Base-by-base conservation (phyloP, 2,888 invertebrate species). In the Lepidochitona cinerea region DNA sequence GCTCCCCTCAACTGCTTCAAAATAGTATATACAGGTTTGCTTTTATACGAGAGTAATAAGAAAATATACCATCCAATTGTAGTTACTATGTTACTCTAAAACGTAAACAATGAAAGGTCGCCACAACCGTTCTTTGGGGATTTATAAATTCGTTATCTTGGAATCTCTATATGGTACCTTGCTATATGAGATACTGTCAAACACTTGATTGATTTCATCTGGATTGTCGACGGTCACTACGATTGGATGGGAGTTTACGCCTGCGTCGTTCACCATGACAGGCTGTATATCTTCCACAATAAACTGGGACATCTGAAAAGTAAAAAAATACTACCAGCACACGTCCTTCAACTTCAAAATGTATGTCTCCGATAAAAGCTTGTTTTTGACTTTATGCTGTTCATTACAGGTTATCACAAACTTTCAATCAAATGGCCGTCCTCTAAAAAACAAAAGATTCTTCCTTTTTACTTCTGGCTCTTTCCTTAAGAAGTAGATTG, bases 121-220 rank as follows among this genome's bases (percentile, higher is more conserved):
- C n/a, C n/a, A n/a, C n/a, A n/a, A n/a, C n/a, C n/a, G n/a, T n/a
- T n/a, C n/a, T n/a, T n/a, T n/a, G n/a, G n/a, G n/a, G n/a, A n/a
- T n/a, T n/a, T n/a, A n/a, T n/a, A n/a, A n/a, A n/a, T n/a, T n/a
- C n/a, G n/a, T n/a, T n/a, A n/a, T n/a, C n/a, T n/a, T n/a, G n/a
- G n/a, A 49, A 49, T 49, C 3, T 49, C 49, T 4, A 18, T 18
- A 7, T 49, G 69, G 65, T 64, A 95, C 96, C 93, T 98, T 98
- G 79, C 93, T 94, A 88, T 98, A 98, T 0, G 97, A 96, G 77
- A 98, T 97, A 0, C 93, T 91, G 89, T 97, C 97, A 87, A 98
- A 98, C 67, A 97, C 95, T 81, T 96, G 95, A 0, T 95, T 96
- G 70, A 98, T 97, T 91, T 98, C 94, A 89, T 96, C 95, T 0